Evolutionary conservation across 2,113 vertebrate genomes (phyloP).

Genomic region (Silurus glanis): DNA sequence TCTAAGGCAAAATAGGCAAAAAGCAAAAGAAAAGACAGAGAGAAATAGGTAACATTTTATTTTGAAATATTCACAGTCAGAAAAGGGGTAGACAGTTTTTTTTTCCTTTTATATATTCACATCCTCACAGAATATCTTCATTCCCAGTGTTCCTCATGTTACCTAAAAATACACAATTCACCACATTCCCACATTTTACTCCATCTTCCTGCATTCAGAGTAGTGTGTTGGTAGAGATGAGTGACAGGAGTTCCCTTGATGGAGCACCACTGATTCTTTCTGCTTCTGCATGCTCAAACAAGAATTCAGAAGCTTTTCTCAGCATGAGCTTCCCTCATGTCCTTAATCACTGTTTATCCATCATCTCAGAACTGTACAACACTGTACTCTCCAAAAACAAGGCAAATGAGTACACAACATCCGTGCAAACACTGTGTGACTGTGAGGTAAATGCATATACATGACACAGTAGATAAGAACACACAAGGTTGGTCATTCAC

Average conservation of each 20-base stretch:
- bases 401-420: background rate
- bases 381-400: background rate
- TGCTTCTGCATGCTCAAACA: slow-evolving; percentile 35
- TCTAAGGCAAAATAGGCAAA: slow-evolving; percentile 16
- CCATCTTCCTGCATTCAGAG: slow-evolving; percentile 8
- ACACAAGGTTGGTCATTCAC: background rate
- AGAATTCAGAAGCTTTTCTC: background rate
- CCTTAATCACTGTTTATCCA: slow-evolving; percentile 10
- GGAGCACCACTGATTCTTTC: background rate
- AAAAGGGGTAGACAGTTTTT: background rate
- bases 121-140: slow-evolving; percentile 16
- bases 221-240: background rate
- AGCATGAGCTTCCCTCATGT: background rate
- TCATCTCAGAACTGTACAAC: background rate
- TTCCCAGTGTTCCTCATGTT: slow-evolving; percentile 13
- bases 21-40: background rate
- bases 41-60: slow-evolving; percentile 5
- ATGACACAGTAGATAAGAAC: background rate
- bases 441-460: background rate
- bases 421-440: background rate
- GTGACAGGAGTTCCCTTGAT: slow-evolving; percentile 33
- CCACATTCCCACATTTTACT: background rate
- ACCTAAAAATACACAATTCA: slow-evolving; percentile 10
- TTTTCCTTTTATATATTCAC: background rate
- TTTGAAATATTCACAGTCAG: slow-evolving; percentile 23